phyloP scores from a whole-genome alignment of 2,113 vertebrate genomes.

The Mustelus asterias region DNA sequence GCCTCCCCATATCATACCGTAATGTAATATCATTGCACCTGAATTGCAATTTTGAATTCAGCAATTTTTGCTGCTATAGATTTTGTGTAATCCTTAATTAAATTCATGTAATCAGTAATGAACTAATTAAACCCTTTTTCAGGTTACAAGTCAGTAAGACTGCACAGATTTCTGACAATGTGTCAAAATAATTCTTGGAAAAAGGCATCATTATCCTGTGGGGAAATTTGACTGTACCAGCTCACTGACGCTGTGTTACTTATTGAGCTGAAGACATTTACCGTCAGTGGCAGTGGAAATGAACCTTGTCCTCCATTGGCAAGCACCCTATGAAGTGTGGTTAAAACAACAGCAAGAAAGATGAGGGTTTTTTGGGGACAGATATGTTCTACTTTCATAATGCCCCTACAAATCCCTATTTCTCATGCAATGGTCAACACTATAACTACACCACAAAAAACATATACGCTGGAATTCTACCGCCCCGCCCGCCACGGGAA shows the following conservation, averaged over 20 bases:
- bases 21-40: background rate
- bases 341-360: conserved; percentile 26
- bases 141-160: background rate
- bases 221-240: background rate
- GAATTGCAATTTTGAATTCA: background rate
- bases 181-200: background rate
- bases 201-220: background rate
- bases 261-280: background rate
- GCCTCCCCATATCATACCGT: too few species aligned
- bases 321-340: background rate
- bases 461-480: background rate
- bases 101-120: background rate
- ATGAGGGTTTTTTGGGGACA: conserved; percentile 34
- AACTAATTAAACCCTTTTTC: background rate
- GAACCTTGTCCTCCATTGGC: background rate
- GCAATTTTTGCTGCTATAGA: background rate
- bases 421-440: conserved; percentile 21
- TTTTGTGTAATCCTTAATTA: background rate
- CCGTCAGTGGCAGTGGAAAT: background rate
- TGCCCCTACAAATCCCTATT: conserved; percentile 36
- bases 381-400: conserved; percentile 31
- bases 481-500: too few species aligned
- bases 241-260: background rate
- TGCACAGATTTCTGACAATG: background rate
- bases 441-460: background rate